A percentile compares a stretch with the other conserved stretches of the same genome.
phyloP scores from a whole-genome alignment of 2,888 invertebrate species.

The Drosophila rellima region DNA sequence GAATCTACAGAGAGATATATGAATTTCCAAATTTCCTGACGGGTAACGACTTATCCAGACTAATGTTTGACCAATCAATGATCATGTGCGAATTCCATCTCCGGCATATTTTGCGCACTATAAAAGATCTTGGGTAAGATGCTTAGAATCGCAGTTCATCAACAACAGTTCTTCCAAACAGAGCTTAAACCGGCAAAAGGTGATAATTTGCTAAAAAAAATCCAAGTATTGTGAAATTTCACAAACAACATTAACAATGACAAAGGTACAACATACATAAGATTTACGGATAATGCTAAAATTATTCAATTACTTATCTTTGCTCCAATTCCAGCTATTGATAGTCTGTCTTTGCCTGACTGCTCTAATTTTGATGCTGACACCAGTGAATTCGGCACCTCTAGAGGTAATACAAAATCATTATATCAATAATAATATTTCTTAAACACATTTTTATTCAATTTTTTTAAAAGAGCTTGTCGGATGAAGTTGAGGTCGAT shows the following conservation, averaged over 20 bases:
- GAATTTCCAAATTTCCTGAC: conserved; percentile 29
- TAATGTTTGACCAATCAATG: conserved; percentile 73
- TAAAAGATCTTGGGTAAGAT: conserved; percentile 57
- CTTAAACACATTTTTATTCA: neutral
- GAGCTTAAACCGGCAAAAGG: conserved; percentile 53
- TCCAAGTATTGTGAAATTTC: conserved; percentile 51
- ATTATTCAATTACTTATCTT: conserved; percentile 21
- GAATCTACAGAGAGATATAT: conserved; percentile 4
- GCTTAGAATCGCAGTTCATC: conserved; percentile 56
- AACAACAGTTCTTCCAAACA: conserved; percentile 47
- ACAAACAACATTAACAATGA: conserved; percentile 62
- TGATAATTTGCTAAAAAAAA: conserved; percentile 62
- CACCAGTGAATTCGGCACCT: conserved; percentile 43
- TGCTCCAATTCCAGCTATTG: conserved; percentile 56
- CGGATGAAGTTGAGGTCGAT: conserved; percentile 30
- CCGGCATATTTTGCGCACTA: conserved; percentile 54
- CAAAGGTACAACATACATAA: conserved; percentile 53
- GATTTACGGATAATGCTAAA: conserved; percentile 2
- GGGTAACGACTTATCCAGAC: conserved; percentile 70
- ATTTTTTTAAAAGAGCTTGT: conserved; percentile 12
- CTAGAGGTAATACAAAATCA: conserved; percentile 45
- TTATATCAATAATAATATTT: neutral
- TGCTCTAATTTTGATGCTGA: conserved; percentile 34
- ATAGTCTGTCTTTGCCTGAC: conserved; percentile 23
- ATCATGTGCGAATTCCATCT: conserved; percentile 74